phyloP scores from a whole-genome alignment of 2,888 invertebrate genomes.

The Seladonia tumulorum region DNA sequence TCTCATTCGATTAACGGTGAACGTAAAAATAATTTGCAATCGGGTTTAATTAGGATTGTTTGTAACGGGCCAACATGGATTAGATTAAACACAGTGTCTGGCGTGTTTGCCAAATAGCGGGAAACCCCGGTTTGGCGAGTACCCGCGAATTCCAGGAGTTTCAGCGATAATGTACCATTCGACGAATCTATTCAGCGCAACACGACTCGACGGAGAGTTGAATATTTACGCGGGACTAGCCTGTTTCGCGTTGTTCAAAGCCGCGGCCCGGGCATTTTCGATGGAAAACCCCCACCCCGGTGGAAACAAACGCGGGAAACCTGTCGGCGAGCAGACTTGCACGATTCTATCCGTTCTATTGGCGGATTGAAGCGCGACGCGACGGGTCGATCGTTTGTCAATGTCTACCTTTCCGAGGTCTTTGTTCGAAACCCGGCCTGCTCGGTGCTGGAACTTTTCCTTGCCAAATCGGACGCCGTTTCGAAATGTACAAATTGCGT shows the following conservation, averaged over 20 bases:
- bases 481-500: not conserved
- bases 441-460: conserved; percentile 13
- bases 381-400: conserved; percentile 71
- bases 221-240: conserved; percentile 31
- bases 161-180: conserved; percentile 33
- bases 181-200: conserved; percentile 10
- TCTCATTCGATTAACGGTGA: not conserved
- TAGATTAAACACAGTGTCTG: not conserved
- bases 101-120: not conserved
- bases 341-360: conserved; percentile 51
- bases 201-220: conserved; percentile 9
- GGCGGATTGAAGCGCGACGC: conserved; percentile 64
- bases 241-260: conserved; percentile 8
- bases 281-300: conserved; percentile 40
- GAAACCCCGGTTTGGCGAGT: not conserved
- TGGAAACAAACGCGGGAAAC: conserved; percentile 49
- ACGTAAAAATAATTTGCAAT: not conserved
- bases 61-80: not conserved
- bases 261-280: conserved; percentile 28
- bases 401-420: conserved; percentile 65
- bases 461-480: not conserved
- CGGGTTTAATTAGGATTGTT: conserved; percentile 1
- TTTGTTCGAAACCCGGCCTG: conserved; percentile 49
- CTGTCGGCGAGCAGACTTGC: conserved; percentile 55
- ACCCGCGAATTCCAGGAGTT: not conserved